Conservation (phyloP, 2,888 invertebrate species). For the Drosophila conformis region DNA sequence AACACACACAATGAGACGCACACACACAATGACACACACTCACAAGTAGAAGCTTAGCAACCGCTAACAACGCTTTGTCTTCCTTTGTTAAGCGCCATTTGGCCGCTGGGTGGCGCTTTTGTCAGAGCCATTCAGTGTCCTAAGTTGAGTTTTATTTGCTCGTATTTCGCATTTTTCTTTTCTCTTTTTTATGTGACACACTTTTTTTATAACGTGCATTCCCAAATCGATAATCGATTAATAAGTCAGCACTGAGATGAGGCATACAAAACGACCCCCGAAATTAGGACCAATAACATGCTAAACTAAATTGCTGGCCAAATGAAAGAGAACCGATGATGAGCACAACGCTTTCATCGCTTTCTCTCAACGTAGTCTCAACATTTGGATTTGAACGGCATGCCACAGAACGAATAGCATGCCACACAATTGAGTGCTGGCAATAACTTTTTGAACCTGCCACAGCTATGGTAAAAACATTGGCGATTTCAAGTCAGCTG, state of each 20-base stretch:
- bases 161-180: constrained; percentile 12
- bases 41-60: constrained; percentile 42
- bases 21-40: neutral
- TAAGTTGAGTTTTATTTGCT: constrained; percentile 30
- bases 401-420: neutral
- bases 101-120: constrained; percentile 44
- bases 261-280: neutral
- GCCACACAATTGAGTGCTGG: constrained; percentile 4
- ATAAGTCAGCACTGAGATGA: constrained; percentile 11
- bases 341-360: neutral
- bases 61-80: constrained; percentile 52
- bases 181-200: constrained; percentile 9
- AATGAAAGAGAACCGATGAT: neutral
- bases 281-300: constrained; percentile 12
- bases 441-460: constrained; percentile 1
- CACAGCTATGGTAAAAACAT: neutral
- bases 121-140: constrained; percentile 37
- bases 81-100: constrained; percentile 43
- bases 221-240: constrained; percentile 50
- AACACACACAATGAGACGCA: neutral
- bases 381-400: neutral
- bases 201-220: constrained; percentile 24
- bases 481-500: constrained; percentile 6
- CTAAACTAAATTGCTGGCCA: neutral
- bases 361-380: neutral